These are phyloP conservation scores for Oxyruncus cristatus DNA, from an alignment of 2,113 vertebrate genomes.

Conservation along the genomic window DNA sequence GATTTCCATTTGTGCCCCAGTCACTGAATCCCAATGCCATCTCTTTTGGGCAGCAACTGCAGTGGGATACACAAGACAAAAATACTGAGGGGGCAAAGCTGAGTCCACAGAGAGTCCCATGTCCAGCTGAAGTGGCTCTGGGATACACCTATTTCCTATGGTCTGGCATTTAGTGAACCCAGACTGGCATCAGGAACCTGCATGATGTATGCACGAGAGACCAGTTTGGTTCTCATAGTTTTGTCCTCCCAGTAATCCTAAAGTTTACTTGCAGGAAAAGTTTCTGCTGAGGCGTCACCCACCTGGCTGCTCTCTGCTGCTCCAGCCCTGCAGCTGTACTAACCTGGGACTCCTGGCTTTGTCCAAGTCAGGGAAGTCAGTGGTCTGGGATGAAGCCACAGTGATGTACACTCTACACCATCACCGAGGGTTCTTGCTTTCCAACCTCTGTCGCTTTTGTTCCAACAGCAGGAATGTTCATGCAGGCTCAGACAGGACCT, in stretches of 20 bases:
- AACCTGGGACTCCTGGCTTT: neutral
- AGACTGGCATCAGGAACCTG: neutral
- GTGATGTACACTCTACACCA: fast-evolving
- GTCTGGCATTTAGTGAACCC: neutral
- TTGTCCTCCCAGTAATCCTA: neutral
- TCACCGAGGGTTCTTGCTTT: neutral
- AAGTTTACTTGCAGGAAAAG: neutral
- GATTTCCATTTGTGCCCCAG: neutral
- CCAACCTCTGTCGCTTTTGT: fast-evolving
- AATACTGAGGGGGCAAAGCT: neutral
- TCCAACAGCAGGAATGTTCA: neutral
- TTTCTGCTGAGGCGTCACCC: fast-evolving
- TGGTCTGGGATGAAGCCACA: neutral
- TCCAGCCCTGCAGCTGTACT: neutral
- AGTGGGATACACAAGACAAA: neutral
- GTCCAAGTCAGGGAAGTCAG: neutral
- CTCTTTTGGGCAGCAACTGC: neutral
- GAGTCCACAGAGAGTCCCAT: too few species aligned
- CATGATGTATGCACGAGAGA: fast-evolving
- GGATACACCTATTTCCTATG: neutral
- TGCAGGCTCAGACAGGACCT: neutral
- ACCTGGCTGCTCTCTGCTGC: neutral
- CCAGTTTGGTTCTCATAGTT: neutral
- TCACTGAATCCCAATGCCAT: neutral
- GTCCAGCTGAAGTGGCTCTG: neutral